Evolutionary conservation across 2,888 invertebrate genomes (phyloP).

Genomic region (Crocallis elinguaria): DNA sequence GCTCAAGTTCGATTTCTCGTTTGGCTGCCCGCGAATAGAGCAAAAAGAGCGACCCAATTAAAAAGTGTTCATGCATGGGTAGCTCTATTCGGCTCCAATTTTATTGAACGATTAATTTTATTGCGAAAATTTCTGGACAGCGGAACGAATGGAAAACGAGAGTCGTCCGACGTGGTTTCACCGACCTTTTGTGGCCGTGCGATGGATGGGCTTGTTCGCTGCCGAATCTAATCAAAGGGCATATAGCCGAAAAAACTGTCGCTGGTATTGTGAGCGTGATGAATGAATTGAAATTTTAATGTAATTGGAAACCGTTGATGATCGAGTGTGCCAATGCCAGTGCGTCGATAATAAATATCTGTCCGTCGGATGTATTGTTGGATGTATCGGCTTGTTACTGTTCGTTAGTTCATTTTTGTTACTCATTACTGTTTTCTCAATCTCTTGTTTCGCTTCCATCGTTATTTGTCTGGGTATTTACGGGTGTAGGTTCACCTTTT

Average conservation of each 20-base stretch:
- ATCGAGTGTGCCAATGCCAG: slow-evolving; percentile 49
- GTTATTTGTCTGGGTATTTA: slow-evolving; percentile 2
- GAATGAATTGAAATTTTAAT: slow-evolving; percentile 73
- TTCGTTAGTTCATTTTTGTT: slow-evolving; percentile 30
- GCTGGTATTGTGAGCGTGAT: slow-evolving; percentile 57
- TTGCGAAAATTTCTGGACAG: slow-evolving; percentile 82
- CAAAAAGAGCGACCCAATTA: slow-evolving; percentile 80
- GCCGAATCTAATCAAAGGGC: slow-evolving; percentile 75
- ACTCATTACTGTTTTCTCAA: neutral
- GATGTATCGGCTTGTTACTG: slow-evolving; percentile 40
- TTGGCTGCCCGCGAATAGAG: slow-evolving; percentile 68
- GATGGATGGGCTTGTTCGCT: slow-evolving; percentile 71
- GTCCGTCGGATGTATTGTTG: slow-evolving; percentile 39
- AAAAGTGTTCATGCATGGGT: slow-evolving; percentile 82
- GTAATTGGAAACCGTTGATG: slow-evolving; percentile 65
- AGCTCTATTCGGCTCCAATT: slow-evolving; percentile 77
- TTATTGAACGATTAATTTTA: slow-evolving; percentile 84
- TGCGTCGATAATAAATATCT: slow-evolving; percentile 48
- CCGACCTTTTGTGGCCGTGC: slow-evolving; percentile 71
- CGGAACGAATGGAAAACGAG: slow-evolving; percentile 78
- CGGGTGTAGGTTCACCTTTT: neutral
- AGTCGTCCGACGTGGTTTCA: slow-evolving; percentile 62
- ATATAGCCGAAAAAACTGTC: slow-evolving; percentile 59
- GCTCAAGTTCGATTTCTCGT: slow-evolving; percentile 73
- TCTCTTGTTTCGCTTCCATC: slow-evolving; percentile 1